A percentile compares a stretch with the other conserved stretches of the same genome.
phyloP scores from a whole-genome alignment of 2,888 invertebrate species.

The Cyclophora albipunctata region DNA sequence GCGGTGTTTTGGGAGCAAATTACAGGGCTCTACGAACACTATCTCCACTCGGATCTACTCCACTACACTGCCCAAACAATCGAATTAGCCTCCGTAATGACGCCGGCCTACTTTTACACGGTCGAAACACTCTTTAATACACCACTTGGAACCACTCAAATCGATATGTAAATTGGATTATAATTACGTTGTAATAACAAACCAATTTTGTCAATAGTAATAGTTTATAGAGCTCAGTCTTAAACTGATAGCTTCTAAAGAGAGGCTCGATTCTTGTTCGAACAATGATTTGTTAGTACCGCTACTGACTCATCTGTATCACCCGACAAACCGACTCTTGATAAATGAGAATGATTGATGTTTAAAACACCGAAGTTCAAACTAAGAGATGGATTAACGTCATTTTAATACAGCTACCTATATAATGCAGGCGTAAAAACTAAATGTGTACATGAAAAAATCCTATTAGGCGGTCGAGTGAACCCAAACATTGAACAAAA shows the following conservation, averaged over 20 bases:
- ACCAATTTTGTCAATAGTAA: no score
- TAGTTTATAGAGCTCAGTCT: background rate
- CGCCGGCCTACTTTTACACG: slow-evolving; percentile 26
- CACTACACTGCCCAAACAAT: slow-evolving; percentile 66
- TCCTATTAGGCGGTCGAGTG: slow-evolving; percentile 58
- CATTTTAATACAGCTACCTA: slow-evolving; percentile 52
- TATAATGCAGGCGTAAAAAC: slow-evolving; percentile 24
- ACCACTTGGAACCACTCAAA: background rate
- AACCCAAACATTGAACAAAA: slow-evolving; percentile 56
- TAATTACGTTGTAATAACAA: no score
- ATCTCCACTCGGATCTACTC: slow-evolving; percentile 45
- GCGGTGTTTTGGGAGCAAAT: slow-evolving; percentile 47
- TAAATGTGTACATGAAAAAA: slow-evolving; percentile 45
- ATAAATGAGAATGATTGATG: slow-evolving; percentile 42
- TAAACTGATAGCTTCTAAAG: no score
- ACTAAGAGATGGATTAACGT: slow-evolving; percentile 53
- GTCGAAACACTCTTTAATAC: background rate
- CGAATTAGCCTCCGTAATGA: slow-evolving; percentile 62
- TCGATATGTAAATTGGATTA: background rate
- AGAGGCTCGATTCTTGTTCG: no score
- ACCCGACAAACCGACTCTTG: no score
- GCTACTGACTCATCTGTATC: no score
- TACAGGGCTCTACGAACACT: slow-evolving; percentile 55
- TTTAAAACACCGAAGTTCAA: slow-evolving; percentile 29
- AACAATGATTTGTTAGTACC: no score